Percentiles rank a stretch among this genome's conserved stretches.
These are phyloP conservation scores for Crenichthys baileyi DNA, from an alignment of 2,797 vertebrate genomes.

Conservation along the genomic window DNA sequence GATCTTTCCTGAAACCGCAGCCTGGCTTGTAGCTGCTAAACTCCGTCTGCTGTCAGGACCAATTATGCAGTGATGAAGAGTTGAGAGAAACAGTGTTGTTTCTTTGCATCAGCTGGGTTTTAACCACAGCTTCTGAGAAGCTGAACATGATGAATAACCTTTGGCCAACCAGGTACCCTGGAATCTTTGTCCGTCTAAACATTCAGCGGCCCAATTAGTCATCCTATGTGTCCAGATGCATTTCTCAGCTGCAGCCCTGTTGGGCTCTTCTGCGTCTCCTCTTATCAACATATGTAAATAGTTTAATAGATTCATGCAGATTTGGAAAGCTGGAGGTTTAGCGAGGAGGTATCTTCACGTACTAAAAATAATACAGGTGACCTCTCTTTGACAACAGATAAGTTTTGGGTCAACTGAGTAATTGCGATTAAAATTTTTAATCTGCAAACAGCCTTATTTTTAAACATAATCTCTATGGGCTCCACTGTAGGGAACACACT, in stretches of 20 bases:
- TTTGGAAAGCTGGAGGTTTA: not conserved
- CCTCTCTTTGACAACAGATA: not conserved
- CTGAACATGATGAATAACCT: not conserved
- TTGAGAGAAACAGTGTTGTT: not conserved
- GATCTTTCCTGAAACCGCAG: not conserved
- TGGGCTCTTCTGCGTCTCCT: not conserved
- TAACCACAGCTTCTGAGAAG: not conserved
- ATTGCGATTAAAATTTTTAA: constrained; percentile 13
- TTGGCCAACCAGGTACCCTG: not conserved
- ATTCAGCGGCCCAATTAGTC: not conserved
- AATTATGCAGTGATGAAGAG: not conserved
- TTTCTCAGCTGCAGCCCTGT: not conserved
- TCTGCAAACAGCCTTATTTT: constrained; percentile 6
- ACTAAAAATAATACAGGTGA: not conserved
- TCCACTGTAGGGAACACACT: not conserved
- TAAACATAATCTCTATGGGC: constrained; percentile 1
- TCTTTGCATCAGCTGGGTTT: not conserved
- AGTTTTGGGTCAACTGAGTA: not conserved
- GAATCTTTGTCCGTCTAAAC: not conserved
- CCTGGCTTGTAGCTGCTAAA: not conserved
- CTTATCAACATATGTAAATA: not conserved
- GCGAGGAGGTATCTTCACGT: not conserved
- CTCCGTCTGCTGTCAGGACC: constrained; percentile 1
- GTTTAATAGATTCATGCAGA: not conserved
- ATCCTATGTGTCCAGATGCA: not conserved